These are phyloP conservation scores for Meteorus colon DNA, from an alignment of 2,888 invertebrate species.

Conservation along the genomic window DNA sequence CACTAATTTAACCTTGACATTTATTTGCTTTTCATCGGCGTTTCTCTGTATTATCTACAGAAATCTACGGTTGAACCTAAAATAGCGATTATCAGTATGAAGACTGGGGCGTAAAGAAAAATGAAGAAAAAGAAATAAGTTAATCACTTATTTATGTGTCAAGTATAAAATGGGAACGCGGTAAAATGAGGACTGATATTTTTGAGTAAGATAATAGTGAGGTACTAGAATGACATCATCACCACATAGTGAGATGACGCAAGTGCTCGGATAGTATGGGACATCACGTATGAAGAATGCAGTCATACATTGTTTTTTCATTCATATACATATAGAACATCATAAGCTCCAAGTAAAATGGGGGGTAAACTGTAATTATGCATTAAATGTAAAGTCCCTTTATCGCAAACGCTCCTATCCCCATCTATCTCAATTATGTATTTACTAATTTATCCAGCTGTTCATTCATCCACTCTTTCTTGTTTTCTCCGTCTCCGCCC, in stretches of 20 bases:
- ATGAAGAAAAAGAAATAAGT: background rate
- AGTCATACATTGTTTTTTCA: background rate
- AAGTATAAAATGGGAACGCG: conserved; percentile 21
- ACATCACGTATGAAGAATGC: conserved; percentile 56
- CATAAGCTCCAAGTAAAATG: background rate
- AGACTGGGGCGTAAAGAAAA: background rate
- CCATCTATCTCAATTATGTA: too few relatives aligned
- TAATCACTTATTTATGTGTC: background rate
- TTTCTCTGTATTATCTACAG: too few relatives aligned
- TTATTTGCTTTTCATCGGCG: too few relatives aligned
- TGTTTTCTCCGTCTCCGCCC: too few relatives aligned
- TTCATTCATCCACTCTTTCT: too few relatives aligned
- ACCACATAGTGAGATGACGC: conserved; percentile 69
- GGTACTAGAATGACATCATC: conserved; percentile 68
- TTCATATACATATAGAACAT: too few relatives aligned
- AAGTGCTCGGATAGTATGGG: conserved; percentile 57
- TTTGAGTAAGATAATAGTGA: conserved; percentile 61
- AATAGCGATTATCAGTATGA: too few relatives aligned
- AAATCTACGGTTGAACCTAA: too few relatives aligned
- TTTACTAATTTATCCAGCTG: too few relatives aligned
- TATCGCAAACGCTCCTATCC: too few relatives aligned
- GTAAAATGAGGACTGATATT: conserved; percentile 58
- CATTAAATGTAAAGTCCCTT: too few relatives aligned
- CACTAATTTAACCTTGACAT: background rate
- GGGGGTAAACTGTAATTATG: too few relatives aligned